A percentile compares a stretch with the other conserved stretches of the same genome.
Conservation (phyloP, 1,140 invertebrate genomes). For the Atta cephalotes region DNA sequence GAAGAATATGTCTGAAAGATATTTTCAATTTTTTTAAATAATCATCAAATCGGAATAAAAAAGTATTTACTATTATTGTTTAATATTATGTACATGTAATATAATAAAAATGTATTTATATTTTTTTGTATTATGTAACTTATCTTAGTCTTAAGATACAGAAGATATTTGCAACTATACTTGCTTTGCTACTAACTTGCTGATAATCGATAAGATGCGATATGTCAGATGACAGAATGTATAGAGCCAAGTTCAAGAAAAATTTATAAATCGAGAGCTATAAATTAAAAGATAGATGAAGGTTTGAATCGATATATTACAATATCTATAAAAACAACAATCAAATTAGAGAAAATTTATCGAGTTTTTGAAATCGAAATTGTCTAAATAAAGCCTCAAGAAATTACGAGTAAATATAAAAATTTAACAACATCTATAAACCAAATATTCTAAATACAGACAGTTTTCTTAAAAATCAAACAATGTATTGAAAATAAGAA, state of each 20-base stretch:
- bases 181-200: not conserved
- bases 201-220: not conserved
- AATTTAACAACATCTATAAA: not conserved
- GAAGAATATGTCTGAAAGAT: conserved; percentile 68
- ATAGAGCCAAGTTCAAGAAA: not conserved
- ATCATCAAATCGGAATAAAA: conserved; percentile 36
- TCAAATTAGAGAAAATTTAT: conserved; percentile 1
- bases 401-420: not conserved
- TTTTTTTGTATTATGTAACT: conserved; percentile 70
- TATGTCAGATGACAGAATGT: not conserved
- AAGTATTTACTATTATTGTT: conserved; percentile 60
- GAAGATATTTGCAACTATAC: not conserved
- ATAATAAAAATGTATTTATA: conserved; percentile 79
- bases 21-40: conserved; percentile 75
- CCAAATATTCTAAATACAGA: not conserved
- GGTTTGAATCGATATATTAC: not conserved
- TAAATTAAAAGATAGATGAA: not conserved
- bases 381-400: not conserved
- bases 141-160: conserved; percentile 15
- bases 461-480: not conserved
- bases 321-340: not conserved
- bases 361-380: not conserved
- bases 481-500: not conserved
- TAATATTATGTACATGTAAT: conserved; percentile 66
- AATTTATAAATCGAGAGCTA: conserved; percentile 1